Conservation (phyloP, 2,113 vertebrate species). For the Myotis lucifugus region DNA sequence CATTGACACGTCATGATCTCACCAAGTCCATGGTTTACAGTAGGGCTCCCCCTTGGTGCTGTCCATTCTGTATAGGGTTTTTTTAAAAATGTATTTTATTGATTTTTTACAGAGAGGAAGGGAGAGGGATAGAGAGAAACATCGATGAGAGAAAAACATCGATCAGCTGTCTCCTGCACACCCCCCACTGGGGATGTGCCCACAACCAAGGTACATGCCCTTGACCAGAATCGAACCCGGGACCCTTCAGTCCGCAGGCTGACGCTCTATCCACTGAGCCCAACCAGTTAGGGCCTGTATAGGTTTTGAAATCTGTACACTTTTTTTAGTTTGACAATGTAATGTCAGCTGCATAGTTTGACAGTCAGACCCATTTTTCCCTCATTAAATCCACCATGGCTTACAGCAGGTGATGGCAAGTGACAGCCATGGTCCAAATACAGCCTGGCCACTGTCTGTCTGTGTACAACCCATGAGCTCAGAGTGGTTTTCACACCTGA, state of each 20-base stretch:
- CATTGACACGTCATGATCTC: background rate
- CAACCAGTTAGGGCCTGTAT: background rate
- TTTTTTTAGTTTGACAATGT: background rate
- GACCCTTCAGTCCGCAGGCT: too few species aligned
- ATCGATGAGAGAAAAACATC: too few species aligned
- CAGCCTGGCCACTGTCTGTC: background rate
- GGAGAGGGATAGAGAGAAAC: too few species aligned
- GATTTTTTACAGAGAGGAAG: too few species aligned
- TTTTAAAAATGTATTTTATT: too few species aligned
- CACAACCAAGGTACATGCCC: too few species aligned
- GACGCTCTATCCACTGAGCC: too few species aligned
- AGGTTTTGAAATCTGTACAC: background rate
- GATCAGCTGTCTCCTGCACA: too few species aligned
- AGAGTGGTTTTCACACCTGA: background rate
- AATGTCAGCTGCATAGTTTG: background rate
- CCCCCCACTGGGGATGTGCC: too few species aligned
- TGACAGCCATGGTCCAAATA: background rate
- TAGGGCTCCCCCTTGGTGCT: background rate
- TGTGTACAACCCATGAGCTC: background rate
- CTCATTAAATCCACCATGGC: background rate
- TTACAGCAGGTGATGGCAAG: background rate
- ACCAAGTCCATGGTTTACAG: background rate
- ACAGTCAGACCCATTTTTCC: background rate
- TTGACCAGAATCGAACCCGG: too few species aligned
- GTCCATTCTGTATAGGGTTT: background rate